A percentile compares a stretch with the other conserved stretches of the same genome.
Conservation (phyloP, 2,797 vertebrate species). For the Diglossa cyanea region DNA sequence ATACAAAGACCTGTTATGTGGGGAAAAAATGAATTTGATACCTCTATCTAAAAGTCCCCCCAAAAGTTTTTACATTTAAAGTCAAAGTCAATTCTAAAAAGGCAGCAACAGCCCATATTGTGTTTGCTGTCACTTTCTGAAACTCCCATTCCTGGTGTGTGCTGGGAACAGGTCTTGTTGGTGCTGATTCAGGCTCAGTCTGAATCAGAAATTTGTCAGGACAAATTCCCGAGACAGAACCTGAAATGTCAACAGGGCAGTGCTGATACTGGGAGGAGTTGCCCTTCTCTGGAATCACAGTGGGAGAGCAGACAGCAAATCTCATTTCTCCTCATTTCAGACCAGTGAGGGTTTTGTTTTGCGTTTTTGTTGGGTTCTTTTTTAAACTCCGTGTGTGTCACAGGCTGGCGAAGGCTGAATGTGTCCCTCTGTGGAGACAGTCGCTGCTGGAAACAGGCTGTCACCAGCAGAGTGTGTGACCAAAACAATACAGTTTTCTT, state of each 20-base stretch:
- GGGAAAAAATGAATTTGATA: background rate
- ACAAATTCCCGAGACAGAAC: background rate
- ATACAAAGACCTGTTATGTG: background rate
- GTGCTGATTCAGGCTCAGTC: conserved; percentile 35
- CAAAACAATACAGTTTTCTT: conserved; percentile 47
- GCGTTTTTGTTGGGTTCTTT: background rate
- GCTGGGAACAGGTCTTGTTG: conserved; percentile 38
- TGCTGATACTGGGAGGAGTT: background rate
- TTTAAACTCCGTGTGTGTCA: background rate
- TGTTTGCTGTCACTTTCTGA: conserved; percentile 51
- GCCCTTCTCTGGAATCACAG: conserved; percentile 1
- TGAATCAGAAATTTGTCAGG: conserved; percentile 45
- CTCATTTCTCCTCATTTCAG: background rate
- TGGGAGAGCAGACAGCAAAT: conserved; percentile 8
- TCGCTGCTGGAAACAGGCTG: conserved; percentile 33
- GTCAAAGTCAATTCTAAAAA: conserved; percentile 20
- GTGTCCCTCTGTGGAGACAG: conserved; percentile 42
- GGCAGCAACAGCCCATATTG: conserved; percentile 23
- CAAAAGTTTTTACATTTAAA: background rate
- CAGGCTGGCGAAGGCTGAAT: conserved; percentile 1
- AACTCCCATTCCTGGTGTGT: conserved; percentile 14
- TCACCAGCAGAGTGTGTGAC: conserved; percentile 49
- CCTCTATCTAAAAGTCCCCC: background rate
- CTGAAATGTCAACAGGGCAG: conserved; percentile 40
- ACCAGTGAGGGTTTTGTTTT: background rate